Conservation (phyloP, 2,888 invertebrate genomes). For the Amitus sp. region DNA sequence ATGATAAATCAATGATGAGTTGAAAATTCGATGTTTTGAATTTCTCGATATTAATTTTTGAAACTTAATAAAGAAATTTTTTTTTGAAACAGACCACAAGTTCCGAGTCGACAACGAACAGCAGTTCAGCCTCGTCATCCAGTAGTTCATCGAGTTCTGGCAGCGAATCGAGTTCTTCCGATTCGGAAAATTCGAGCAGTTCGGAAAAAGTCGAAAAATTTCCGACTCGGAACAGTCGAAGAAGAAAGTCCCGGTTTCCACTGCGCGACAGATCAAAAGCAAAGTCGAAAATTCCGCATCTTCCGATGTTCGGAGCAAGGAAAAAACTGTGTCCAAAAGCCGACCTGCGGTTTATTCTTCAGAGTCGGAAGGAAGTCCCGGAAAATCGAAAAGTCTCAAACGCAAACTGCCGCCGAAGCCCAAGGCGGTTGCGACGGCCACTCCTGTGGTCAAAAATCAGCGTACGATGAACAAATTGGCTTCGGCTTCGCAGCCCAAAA, state of each 20-base stretch:
- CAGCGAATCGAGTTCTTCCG: constrained; percentile 62
- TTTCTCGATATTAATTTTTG: no score
- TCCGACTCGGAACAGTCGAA: constrained; percentile 58
- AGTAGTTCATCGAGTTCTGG: constrained; percentile 62
- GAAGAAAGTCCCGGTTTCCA: constrained; percentile 49
- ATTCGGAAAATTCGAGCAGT: constrained; percentile 61
- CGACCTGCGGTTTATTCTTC: no score
- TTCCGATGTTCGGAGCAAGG: constrained; percentile 56
- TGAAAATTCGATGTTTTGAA: no score
- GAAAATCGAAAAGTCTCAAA: no score
- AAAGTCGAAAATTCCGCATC: constrained; percentile 44
- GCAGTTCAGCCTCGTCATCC: constrained; percentile 60
- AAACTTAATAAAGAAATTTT: no score
- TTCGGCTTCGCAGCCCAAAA: no score
- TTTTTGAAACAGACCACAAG: constrained; percentile 63
- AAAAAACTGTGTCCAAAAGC: constrained; percentile 48
- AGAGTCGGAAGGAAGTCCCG: no score
- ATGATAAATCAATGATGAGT: no score
- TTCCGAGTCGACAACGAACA: constrained; percentile 61
- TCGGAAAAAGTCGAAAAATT: constrained; percentile 59
- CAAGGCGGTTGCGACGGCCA: not conserved
- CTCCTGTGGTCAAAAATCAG: not conserved
- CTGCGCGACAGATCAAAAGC: constrained; percentile 53
- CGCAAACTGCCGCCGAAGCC: no score
- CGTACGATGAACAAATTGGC: no score